Evolutionary conservation across 2,888 invertebrate genomes (phyloP).

Genomic region (Dasysyrphus albostriatus): DNA sequence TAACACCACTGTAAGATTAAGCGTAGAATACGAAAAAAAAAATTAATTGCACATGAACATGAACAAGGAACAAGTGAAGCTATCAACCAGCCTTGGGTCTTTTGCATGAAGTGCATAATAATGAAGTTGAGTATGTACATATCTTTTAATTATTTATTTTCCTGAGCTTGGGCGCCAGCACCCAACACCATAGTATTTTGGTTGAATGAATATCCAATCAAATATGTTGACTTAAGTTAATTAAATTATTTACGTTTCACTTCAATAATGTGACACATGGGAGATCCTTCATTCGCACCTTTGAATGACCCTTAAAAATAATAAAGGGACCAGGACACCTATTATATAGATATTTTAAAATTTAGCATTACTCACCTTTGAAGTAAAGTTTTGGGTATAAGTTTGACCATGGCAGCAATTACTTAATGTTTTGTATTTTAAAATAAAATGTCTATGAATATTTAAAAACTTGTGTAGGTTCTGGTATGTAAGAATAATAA

Average conservation of each 20-base stretch:
- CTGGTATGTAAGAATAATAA: not conserved
- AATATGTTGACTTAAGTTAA: slow-evolving; percentile 66
- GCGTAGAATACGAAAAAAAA: not conserved
- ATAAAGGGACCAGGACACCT: not conserved
- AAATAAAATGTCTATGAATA: not conserved
- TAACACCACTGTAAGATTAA: slow-evolving; percentile 1
- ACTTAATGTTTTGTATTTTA: not conserved
- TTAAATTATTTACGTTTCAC: slow-evolving; percentile 63
- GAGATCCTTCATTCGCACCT: slow-evolving; percentile 16
- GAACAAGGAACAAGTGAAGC: slow-evolving; percentile 26
- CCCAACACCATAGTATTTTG: not conserved
- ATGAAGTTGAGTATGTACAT: slow-evolving; percentile 36
- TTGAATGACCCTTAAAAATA: not conserved
- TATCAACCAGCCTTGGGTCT: not conserved
- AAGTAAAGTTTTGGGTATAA: not conserved
- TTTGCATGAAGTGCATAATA: slow-evolving; percentile 30
- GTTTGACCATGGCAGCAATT: not conserved
- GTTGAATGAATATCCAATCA: slow-evolving; percentile 63
- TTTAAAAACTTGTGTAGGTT: not conserved
- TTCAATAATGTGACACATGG: slow-evolving; percentile 26
- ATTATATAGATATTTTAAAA: not conserved
- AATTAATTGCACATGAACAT: slow-evolving; percentile 9
- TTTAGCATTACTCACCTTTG: not conserved
- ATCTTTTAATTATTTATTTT: slow-evolving; percentile 42
- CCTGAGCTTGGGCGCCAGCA: not conserved